phyloP scores from a whole-genome alignment of 2,797 vertebrate species.

The Spondyliosoma cantharus region DNA sequence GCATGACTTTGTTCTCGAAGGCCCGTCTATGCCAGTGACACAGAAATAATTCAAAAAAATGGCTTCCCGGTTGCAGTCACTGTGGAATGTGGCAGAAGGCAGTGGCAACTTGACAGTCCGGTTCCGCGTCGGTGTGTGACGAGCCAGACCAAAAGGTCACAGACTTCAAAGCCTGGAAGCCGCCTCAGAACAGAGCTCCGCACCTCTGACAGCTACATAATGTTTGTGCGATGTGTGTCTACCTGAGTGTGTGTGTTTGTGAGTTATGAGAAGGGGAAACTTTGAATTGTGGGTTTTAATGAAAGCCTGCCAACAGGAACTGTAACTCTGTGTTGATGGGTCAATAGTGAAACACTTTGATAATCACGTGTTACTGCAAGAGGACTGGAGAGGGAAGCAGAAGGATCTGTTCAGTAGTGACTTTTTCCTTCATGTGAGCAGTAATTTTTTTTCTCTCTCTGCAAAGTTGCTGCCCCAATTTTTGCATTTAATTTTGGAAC shows the following conservation, averaged over 20 bases:
- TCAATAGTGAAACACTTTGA: conserved; percentile 29
- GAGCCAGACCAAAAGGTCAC: conserved; percentile 79
- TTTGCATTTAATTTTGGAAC: conserved; percentile 36
- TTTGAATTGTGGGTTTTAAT: conserved; percentile 39
- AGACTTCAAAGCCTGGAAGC: conserved; percentile 78
- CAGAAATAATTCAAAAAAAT: conserved; percentile 61
- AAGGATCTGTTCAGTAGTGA: not conserved
- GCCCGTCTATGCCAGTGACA: conserved; percentile 52
- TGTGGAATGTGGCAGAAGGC: conserved; percentile 67
- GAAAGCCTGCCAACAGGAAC: conserved; percentile 46
- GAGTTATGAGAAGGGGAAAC: conserved; percentile 26
- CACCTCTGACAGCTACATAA: conserved; percentile 68
- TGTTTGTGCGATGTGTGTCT: conserved; percentile 43
- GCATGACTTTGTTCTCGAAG: conserved; percentile 27
- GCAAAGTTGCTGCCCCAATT: conserved; percentile 23
- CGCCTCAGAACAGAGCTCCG: conserved; percentile 65
- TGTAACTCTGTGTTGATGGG: conserved; percentile 35
- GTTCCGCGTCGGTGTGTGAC: conserved; percentile 76
- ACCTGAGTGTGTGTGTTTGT: conserved; percentile 16
- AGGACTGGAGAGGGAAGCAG: not conserved
- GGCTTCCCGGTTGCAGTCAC: conserved; percentile 54
- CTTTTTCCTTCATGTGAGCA: conserved; percentile 12
- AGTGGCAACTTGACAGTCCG: conserved; percentile 80
- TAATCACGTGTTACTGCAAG: conserved; percentile 2
- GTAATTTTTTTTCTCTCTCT: conserved; percentile 17